Evolutionary conservation across 2,797 vertebrate species (phyloP), one percentile per base, ranked within the genome.

Genomic region (Triplophysa yarkandensis): DNA sequence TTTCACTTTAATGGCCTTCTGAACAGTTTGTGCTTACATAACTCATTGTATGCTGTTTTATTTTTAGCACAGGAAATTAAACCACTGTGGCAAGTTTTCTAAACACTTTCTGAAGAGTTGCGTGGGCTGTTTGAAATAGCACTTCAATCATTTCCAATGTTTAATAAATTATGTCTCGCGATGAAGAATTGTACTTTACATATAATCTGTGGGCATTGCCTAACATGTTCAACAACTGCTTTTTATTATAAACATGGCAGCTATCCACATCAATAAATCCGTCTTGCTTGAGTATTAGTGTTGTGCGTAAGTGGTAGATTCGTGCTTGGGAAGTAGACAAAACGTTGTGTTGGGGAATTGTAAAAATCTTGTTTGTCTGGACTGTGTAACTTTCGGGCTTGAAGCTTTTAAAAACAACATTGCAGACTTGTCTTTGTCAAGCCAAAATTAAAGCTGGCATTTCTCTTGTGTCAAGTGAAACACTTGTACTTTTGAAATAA

Each of bases 21-120:
- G 2, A 14, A 21, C 13, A 21, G 16, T 60, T 46, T 27, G 77
- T 82, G 81, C 86, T 83, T 72, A 80, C 83, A 78, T 86, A 71
- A 71, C 68, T 72, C 67, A 79, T 74, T 87, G 85, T 80, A 78
- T 82, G 74, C 84, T 83, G 78, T 79, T 81, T 80, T 77, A 83
- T 83, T 84, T 84, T 82, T 81, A 81, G 77, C 52, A 74, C 77
- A 78, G 79, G 81, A 85, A 84, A 92, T 89, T 87, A 91, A 90
- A 39, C 89, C 82, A 84, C 84, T n/a, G 16, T 19, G 2, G n/a
- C n/a, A 21, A 66, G 71, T 62, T 89, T 77, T 89, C 83, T 34
- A 46, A 70, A 25, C 3, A 36, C 6, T 16, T 34, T 55, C 41
- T 41, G 28, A 57, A 14, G 4, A 7, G 23, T 52, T 27, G 52